A percentile compares a stretch with the other conserved stretches of the same genome.
phyloP scores from a whole-genome alignment of 2,797 vertebrate genomes.

The Macropodus opercularis region DNA sequence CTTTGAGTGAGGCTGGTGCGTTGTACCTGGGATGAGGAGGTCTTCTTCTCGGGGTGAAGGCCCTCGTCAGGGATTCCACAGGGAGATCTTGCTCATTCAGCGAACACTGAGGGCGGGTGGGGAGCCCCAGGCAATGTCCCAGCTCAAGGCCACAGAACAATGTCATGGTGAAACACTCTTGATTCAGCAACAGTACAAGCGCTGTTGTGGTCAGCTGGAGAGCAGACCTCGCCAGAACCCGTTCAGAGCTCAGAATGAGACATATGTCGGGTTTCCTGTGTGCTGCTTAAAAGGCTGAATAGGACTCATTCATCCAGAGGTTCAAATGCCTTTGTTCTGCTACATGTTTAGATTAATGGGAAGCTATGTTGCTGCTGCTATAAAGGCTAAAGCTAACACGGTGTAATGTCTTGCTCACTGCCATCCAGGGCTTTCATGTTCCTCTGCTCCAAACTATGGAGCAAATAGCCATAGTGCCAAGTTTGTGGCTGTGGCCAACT shows the following conservation, averaged over 20 bases:
- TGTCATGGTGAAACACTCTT: constrained; percentile 60
- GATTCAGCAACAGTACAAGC: constrained; percentile 64
- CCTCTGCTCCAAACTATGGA: no score
- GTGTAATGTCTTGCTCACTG: no score
- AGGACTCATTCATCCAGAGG: no score
- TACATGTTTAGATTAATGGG: no score
- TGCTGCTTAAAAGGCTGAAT: no score
- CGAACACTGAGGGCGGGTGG: constrained; percentile 61
- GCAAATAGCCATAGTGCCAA: not conserved
- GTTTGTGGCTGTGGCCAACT: not conserved
- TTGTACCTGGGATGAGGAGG: constrained; percentile 29
- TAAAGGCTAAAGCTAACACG: no score
- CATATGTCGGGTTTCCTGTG: no score
- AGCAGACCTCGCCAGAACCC: constrained; percentile 27
- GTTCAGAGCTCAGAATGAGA: no score
- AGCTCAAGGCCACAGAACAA: constrained; percentile 66
- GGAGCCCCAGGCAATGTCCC: constrained; percentile 74
- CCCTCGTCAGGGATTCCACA: constrained; percentile 51
- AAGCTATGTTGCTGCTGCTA: no score
- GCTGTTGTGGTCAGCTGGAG: constrained; percentile 65
- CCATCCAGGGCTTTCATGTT: not conserved
- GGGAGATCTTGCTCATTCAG: constrained; percentile 62
- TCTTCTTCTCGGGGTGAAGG: constrained; percentile 28
- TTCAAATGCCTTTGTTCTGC: no score
- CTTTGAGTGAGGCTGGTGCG: constrained; percentile 38